A percentile compares a stretch with the other conserved stretches of the same genome.
Evolutionary conservation across 2,113 vertebrate species (phyloP).

Genomic region (Callorhinus ursinus): DNA sequence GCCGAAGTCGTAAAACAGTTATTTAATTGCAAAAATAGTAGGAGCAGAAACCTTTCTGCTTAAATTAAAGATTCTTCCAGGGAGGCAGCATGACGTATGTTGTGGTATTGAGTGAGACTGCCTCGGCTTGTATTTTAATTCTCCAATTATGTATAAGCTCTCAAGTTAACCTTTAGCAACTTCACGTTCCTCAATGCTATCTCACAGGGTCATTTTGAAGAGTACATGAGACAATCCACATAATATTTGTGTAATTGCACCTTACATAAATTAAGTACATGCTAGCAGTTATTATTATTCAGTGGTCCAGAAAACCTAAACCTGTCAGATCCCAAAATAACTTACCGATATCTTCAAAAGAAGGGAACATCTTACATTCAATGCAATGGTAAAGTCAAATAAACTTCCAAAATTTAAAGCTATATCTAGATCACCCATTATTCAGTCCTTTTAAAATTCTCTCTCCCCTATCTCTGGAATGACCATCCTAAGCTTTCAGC

Average conservation of each 20-base stretch:
- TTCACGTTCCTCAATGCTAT: background rate
- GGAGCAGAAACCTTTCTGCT: background rate
- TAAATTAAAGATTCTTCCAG: background rate
- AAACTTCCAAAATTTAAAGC: slow-evolving; percentile 4
- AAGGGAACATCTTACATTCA: background rate
- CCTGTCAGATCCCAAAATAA: background rate
- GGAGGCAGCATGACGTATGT: background rate
- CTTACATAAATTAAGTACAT: background rate
- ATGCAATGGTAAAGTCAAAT: background rate
- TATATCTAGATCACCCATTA: background rate
- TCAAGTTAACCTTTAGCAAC: background rate
- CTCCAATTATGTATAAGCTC: background rate
- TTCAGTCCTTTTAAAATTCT: background rate
- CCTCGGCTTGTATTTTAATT: background rate
- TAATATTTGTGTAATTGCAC: background rate
- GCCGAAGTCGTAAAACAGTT: background rate
- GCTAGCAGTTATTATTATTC: background rate
- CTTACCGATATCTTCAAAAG: background rate
- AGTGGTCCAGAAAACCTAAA: background rate
- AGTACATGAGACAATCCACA: background rate
- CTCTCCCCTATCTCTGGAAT: background rate
- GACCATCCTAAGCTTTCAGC: background rate
- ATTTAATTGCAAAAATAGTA: background rate
- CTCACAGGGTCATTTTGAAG: background rate
- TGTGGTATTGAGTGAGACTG: background rate